These are phyloP conservation scores for Chlorospingus semifuscus DNA, from an alignment of 2,797 vertebrate genomes.

Conservation along the genomic window DNA sequence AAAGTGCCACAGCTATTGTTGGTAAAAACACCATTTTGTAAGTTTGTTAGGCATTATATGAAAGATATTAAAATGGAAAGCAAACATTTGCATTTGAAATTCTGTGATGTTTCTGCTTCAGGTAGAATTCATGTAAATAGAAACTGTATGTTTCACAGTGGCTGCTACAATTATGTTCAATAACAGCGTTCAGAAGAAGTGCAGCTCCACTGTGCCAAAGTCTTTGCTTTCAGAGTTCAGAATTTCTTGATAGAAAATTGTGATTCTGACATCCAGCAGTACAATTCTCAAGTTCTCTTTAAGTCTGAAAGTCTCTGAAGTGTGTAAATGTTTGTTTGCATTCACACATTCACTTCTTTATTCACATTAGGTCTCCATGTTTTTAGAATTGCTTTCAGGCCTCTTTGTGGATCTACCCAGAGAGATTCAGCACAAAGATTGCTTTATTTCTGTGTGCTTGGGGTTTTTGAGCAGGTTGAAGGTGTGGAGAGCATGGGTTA, in stretches of 20 bases:
- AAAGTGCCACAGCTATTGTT: background rate
- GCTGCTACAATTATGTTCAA: background rate
- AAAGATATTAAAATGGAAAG: background rate
- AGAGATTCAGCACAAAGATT: background rate
- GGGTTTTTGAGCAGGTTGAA: background rate
- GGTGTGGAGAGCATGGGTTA: slow-evolving; percentile 83
- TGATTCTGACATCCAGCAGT: background rate
- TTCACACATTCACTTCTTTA: background rate
- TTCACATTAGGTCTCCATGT: accelerated
- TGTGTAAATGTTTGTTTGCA: background rate
- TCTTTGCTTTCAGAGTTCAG: background rate
- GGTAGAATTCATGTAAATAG: background rate
- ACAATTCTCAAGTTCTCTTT: background rate
- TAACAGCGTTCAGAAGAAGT: background rate
- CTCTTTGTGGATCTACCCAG: background rate
- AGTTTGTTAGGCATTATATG: background rate
- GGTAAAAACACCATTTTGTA: background rate
- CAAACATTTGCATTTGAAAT: background rate
- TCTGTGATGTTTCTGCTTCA: background rate
- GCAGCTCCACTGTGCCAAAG: background rate
- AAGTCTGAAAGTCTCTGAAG: background rate
- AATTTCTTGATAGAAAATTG: background rate
- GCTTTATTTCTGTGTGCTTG: background rate
- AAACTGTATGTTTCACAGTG: background rate
- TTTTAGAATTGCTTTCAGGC: background rate